Percentiles rank a stretch among this genome's conserved stretches.
Conservation (phyloP, 1,140 invertebrate species). For the Bicyclus anynana region DNA sequence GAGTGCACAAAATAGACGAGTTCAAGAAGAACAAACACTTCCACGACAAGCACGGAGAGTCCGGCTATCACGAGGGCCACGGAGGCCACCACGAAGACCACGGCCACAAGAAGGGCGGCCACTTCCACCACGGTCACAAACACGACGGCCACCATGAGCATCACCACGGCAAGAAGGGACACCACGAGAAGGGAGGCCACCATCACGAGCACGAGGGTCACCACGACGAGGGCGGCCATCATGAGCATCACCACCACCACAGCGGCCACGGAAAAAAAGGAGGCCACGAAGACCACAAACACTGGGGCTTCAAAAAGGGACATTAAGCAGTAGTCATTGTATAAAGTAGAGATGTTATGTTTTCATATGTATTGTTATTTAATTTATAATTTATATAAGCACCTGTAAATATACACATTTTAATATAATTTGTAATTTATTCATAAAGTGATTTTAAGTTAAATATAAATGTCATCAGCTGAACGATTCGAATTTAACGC, state of each 20-base stretch:
- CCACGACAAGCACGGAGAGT: constrained; percentile 86
- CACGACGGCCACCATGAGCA: constrained; percentile 82
- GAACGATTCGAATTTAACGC: no score
- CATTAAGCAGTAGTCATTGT: constrained; percentile 52
- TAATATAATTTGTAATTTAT: neutral
- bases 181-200: constrained; percentile 81
- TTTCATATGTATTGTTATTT: constrained; percentile 1
- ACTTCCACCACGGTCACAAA: constrained; percentile 82
- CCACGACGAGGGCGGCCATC: constrained; percentile 77
- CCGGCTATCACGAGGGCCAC: constrained; percentile 81
- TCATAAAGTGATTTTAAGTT: no score
- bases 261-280: constrained; percentile 80
- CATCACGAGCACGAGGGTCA: constrained; percentile 66
- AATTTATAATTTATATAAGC: constrained; percentile 10
- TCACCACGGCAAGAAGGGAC: constrained; percentile 83
- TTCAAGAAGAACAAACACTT: constrained; percentile 79
- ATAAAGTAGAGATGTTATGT: neutral
- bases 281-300: constrained; percentile 74
- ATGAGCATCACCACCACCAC: constrained; percentile 79
- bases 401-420: constrained; percentile 22
- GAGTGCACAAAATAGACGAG: constrained; percentile 85
- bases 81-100: constrained; percentile 82
- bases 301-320: constrained; percentile 76
- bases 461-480: no score
- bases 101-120: constrained; percentile 81